A percentile compares a stretch with the other conserved stretches of the same genome.
Conservation (phyloP, 2,888 invertebrate genomes). For the Cantharis flavilabris region DNA sequence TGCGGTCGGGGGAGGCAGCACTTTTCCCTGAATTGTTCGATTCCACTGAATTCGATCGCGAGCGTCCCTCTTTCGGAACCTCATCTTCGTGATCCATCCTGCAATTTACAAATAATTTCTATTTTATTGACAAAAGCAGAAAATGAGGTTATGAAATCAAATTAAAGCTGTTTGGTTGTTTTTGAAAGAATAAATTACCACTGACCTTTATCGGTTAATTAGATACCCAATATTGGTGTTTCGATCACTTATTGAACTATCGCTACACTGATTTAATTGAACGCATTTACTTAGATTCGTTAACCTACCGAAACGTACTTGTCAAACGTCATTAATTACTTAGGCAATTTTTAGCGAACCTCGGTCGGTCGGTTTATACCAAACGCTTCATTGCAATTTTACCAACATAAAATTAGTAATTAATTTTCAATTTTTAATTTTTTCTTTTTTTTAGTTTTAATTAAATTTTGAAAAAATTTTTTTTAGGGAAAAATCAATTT, state of each 20-base stretch:
- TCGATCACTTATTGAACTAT: not conserved
- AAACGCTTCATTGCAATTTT: too few relatives aligned
- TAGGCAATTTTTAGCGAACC: not conserved
- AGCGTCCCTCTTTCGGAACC: slow-evolving; percentile 6
- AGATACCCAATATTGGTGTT: not conserved
- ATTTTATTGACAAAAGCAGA: not conserved
- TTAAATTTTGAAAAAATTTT: too few relatives aligned
- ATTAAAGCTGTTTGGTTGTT: not conserved
- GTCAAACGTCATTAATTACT: not conserved
- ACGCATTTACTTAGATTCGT: not conserved
- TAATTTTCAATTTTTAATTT: too few relatives aligned
- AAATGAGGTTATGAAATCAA: not conserved
- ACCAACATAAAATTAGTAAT: too few relatives aligned
- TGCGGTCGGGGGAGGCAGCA: not conserved
- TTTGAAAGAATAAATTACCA: not conserved
- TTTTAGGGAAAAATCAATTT: too few relatives aligned
- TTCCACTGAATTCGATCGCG: not conserved
- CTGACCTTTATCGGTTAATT: not conserved
- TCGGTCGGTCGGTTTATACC: not conserved
- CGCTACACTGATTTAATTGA: not conserved
- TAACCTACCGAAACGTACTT: not conserved
- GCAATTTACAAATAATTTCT: not conserved
- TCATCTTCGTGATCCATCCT: not conserved
- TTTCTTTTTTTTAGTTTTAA: too few relatives aligned
- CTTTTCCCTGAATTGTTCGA: not conserved